Evolutionary conservation across 2,888 invertebrate genomes (phyloP).

Genomic region (Cataglyphis livida): DNA sequence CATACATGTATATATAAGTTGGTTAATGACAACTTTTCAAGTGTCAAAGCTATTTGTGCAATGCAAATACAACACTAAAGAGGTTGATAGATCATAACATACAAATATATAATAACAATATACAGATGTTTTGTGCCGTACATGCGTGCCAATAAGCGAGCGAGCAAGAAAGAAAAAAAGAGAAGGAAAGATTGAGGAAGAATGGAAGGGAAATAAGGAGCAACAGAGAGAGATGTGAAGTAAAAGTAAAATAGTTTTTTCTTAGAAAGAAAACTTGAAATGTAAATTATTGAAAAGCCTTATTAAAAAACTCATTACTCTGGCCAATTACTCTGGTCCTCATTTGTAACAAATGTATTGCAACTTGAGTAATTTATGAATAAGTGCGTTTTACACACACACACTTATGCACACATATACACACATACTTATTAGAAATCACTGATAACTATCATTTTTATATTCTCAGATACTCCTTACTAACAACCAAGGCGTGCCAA

Average conservation of each 20-base stretch:
- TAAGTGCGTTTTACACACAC: constrained; percentile 13
- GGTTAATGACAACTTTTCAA: constrained; percentile 51
- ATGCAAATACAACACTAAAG: constrained; percentile 25
- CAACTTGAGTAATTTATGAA: constrained; percentile 17
- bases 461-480: constrained; percentile 44
- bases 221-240: not conserved
- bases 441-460: constrained; percentile 28
- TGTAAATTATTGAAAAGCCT: constrained; percentile 52
- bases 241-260: constrained; percentile 42
- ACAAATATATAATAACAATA: constrained; percentile 25
- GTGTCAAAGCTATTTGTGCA: constrained; percentile 39
- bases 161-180: not conserved
- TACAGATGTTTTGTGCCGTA: constrained; percentile 18
- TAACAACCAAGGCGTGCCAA: constrained; percentile 53
- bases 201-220: not conserved
- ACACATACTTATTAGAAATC: not conserved
- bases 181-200: not conserved
- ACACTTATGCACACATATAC: not conserved
- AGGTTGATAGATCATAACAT: constrained; percentile 10
- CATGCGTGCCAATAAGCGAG: not conserved
- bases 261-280: constrained; percentile 39
- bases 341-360: constrained; percentile 45
- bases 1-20: constrained; percentile 56
- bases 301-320: constrained; percentile 52
- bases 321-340: constrained; percentile 51